Conservation (phyloP, 2,888 invertebrate species). For the Monopis laevigella region DNA sequence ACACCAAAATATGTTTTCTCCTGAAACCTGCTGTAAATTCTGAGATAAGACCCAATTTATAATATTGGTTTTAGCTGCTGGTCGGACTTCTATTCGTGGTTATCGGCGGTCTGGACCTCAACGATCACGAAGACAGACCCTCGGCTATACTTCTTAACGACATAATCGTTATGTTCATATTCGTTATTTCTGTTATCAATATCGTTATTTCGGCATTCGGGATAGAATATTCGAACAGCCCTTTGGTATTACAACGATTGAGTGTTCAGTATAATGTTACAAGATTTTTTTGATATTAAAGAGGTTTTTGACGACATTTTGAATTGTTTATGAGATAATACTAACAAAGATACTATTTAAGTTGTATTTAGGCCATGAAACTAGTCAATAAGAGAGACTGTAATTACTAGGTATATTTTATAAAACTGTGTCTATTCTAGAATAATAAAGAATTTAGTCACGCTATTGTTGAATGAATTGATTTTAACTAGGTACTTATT, state of each 20-base stretch:
- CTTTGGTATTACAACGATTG: constrained; percentile 61
- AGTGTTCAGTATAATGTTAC: no score
- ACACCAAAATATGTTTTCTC: no score
- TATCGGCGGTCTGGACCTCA: constrained; percentile 85
- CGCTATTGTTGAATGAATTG: no score
- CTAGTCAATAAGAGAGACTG: background rate
- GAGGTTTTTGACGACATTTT: no score
- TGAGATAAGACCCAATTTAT: no score
- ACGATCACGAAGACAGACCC: constrained; percentile 76
- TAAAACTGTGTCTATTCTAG: constrained; percentile 2
- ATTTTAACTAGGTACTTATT: no score
- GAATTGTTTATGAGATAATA: no score
- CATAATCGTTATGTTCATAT: constrained; percentile 80
- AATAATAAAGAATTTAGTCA: constrained; percentile 2
- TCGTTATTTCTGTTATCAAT: constrained; percentile 83
- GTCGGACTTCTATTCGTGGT: constrained; percentile 84
- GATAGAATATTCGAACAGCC: constrained; percentile 78
- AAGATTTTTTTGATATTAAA: no score
- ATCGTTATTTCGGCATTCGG: constrained; percentile 87
- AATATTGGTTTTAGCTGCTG: constrained; percentile 73
- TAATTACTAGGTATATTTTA: background rate
- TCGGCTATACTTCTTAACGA: constrained; percentile 84
- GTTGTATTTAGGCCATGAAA: background rate
- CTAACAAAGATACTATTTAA: no score
- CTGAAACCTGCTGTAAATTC: no score